Percentiles rank a stretch among this genome's conserved stretches.
Evolutionary conservation across 2,797 vertebrate genomes (phyloP).

Genomic region (Amniataba percoides): DNA sequence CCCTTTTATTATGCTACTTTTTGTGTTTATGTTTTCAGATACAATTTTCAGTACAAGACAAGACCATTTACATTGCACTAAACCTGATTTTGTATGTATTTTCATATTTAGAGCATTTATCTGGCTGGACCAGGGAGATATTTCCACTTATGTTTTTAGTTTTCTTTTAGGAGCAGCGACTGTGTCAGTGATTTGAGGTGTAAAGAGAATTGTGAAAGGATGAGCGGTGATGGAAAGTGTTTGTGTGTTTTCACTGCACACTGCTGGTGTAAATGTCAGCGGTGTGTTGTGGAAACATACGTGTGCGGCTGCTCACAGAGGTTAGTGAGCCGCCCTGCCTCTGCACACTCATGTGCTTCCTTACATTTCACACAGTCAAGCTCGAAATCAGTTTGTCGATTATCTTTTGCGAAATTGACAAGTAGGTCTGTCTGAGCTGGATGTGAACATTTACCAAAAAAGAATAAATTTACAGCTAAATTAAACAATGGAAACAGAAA

Average conservation of each 20-base stretch:
- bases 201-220: not conserved
- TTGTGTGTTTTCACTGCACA: slow-evolving; percentile 28
- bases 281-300: slow-evolving; percentile 30
- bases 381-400: slow-evolving; percentile 8
- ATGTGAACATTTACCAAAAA: not conserved
- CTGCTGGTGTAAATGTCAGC: not conserved
- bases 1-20: too few species aligned
- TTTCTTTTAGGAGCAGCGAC: too few species aligned
- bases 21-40: too few species aligned
- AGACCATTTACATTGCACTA: too few species aligned
- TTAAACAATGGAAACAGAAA: not conserved
- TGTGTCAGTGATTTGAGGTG: not conserved
- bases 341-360: slow-evolving; percentile 5
- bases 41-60: too few species aligned
- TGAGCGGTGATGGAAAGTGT: not conserved
- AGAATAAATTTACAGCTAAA: not conserved
- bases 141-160: too few species aligned
- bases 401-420: slow-evolving; percentile 5
- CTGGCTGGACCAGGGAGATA: too few species aligned
- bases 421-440: not conserved
- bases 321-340: not conserved
- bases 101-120: too few species aligned
- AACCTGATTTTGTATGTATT: too few species aligned
- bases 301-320: not conserved
- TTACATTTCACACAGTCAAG: not conserved